Conservation (phyloP, 2,113 vertebrate genomes). For the Haemorhous mexicanus region DNA sequence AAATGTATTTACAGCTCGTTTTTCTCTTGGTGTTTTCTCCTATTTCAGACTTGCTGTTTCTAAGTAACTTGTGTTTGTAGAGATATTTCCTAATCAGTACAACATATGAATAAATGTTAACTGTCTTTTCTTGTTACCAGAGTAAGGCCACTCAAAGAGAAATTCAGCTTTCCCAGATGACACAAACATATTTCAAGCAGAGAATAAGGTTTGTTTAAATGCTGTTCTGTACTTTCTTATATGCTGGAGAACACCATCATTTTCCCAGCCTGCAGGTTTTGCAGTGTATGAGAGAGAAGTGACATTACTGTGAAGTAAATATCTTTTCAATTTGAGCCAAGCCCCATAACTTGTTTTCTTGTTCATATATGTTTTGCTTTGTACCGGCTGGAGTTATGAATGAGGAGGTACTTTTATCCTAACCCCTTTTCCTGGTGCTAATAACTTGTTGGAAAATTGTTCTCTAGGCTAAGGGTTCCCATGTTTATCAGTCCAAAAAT, state of each 20-base stretch:
- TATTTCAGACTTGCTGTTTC: conserved; percentile 82
- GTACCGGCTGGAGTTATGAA: not conserved
- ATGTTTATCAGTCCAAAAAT: not conserved
- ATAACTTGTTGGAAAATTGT: not conserved
- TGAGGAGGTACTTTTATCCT: not conserved
- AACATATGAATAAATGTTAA: conserved; percentile 83
- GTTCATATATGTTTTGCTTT: not conserved
- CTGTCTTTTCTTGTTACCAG: conserved; percentile 76
- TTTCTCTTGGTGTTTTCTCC: conserved; percentile 80
- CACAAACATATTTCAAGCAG: not conserved
- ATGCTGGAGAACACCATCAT: not conserved
- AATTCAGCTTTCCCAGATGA: not conserved
- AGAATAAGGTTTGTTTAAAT: conserved; percentile 14
- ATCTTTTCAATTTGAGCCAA: not conserved
- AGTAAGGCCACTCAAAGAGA: conserved; percentile 80
- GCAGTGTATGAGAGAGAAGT: not conserved
- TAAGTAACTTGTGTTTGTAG: conserved; percentile 87
- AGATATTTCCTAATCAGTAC: conserved; percentile 82
- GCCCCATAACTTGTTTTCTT: not conserved
- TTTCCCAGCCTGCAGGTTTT: not conserved
- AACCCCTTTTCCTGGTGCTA: not conserved
- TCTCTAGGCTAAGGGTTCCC: not conserved
- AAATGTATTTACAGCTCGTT: conserved; percentile 77
- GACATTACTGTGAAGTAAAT: not conserved
- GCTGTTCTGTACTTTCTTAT: not conserved